Evolutionary conservation across 2,797 vertebrate genomes (phyloP).

Genomic region (Helarctos malayanus): DNA sequence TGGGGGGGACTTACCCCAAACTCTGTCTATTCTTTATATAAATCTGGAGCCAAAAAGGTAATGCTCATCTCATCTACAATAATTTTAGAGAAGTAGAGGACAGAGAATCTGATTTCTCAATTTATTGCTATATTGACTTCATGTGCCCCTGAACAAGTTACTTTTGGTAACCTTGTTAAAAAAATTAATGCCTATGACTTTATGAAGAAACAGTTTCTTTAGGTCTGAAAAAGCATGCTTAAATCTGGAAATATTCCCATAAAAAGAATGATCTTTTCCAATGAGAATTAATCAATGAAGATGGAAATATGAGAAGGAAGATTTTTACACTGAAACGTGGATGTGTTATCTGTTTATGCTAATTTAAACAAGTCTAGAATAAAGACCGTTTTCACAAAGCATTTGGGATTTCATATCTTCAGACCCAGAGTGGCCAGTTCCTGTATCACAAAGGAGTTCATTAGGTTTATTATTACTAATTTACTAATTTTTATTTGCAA

Average conservation of each 20-base stretch:
- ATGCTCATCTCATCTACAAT: neutral
- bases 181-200: neutral
- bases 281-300: neutral
- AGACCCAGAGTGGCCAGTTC: neutral
- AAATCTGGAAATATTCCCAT: neutral
- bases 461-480: neutral
- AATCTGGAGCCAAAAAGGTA: neutral
- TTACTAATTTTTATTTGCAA: neutral
- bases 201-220: neutral
- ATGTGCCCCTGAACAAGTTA: neutral
- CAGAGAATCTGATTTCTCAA: neutral
- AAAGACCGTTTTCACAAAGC: neutral
- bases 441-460: neutral
- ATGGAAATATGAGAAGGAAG: neutral
- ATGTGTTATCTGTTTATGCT: neutral
- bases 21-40: neutral
- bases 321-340: neutral
- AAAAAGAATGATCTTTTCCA: conserved; percentile 11
- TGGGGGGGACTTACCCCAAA: neutral
- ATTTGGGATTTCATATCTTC: neutral
- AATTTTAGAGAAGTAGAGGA: neutral
- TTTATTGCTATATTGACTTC: conserved; percentile 1
- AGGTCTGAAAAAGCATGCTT: neutral
- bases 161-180: conserved; percentile 16
- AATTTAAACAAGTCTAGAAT: neutral